Evolutionary conservation across 1,140 invertebrate species (phyloP).

Genomic region (Hydropsyche tenuis): DNA sequence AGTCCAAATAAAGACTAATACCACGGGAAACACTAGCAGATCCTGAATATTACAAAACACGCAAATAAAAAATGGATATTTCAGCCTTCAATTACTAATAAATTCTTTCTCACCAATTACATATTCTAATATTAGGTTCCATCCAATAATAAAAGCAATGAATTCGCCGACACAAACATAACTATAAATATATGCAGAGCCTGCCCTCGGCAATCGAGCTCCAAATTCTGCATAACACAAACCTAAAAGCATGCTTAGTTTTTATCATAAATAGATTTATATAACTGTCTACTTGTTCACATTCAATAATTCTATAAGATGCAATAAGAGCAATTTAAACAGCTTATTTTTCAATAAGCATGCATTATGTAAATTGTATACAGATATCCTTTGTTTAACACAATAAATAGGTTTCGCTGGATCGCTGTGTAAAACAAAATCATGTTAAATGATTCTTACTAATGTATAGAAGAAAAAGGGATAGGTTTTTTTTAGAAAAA

Average conservation of each 20-base stretch:
- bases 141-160: conserved; percentile 80
- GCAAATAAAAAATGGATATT: conserved; percentile 18
- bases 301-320: too few relatives aligned
- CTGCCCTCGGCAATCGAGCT: conserved; percentile 82
- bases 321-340: too few relatives aligned
- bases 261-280: conserved; percentile 51
- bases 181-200: conserved; percentile 87
- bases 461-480: too few relatives aligned
- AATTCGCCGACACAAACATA: conserved; percentile 88
- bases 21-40: conserved; percentile 53
- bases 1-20: conserved; percentile 69
- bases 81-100: conserved; percentile 10
- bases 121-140: conserved; percentile 92
- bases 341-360: too few relatives aligned
- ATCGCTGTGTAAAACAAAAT: too few relatives aligned
- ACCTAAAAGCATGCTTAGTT: conserved; percentile 65
- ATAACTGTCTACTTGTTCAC: neutral
- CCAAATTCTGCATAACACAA: conserved; percentile 89
- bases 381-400: too few relatives aligned
- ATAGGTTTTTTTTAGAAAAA: too few relatives aligned
- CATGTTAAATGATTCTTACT: too few relatives aligned
- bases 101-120: conserved; percentile 73
- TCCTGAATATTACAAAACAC: conserved; percentile 30
- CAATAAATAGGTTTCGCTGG: too few relatives aligned
- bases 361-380: too few relatives aligned